Evolutionary conservation across 2,113 vertebrate genomes (phyloP), one percentile per base, ranked within the genome.

Genomic region (Smithornis capensis): DNA sequence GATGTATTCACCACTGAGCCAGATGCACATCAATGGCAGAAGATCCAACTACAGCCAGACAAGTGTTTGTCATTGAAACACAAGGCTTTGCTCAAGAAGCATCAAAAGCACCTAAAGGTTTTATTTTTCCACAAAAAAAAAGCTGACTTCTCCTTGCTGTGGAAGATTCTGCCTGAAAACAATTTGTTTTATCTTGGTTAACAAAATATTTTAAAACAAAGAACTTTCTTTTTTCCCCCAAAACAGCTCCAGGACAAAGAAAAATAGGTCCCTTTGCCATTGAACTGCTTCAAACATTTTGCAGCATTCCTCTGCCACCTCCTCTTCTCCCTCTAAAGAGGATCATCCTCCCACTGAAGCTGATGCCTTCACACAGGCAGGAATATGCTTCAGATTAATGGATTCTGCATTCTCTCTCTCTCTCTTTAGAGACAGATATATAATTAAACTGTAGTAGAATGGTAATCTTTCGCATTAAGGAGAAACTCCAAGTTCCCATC

Each of bases 251-350:
- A 40, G 49, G 53, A 57, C n/a, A 21, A 80, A 80, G 7, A 6
- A 59, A 68, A 50, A 44, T 21, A 19, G 14, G 40, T 19, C 42
- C n/a, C 14, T 52, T 55, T 79, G 13, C 19, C 5, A 14, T 16
- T 21, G 35, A 75, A 6, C 38, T 9, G 17, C 40, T 60, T 13
- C 37, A 27, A 38, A 3, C 6, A 4, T 0, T 1, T 6, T 4
- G 15, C 38, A 49, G n/a, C 59, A 33, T 40, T 79, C 24, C 17
- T 53, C 47, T 27, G 10, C 2, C 1, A 19, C 3, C 67, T 45
- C 29, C 10, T 69, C 38, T 19, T 19, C 33, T 50, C 57, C 47
- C 22, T 23, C 21, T 14, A 35, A 27, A n/a, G 33, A 9, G 29
- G 27, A 77, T 8, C 37, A 50, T 23, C 42, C 38, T 71, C 77